Percentiles rank a stretch among this genome's conserved stretches.
These are phyloP conservation scores for Notolepis coatsorum DNA, from an alignment of 2,797 vertebrate genomes.

Conservation along the genomic window DNA sequence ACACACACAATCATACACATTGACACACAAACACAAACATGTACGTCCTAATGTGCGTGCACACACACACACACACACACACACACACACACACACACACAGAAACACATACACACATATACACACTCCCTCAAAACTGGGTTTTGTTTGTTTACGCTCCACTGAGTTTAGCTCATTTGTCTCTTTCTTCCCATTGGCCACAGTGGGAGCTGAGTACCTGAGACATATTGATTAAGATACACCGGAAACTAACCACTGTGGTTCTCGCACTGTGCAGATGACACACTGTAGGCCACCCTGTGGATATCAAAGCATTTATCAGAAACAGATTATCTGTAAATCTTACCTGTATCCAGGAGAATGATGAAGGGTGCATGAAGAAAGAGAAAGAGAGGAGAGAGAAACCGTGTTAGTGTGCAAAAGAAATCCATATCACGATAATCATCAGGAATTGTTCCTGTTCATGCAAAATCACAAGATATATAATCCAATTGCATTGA, in stretches of 20 bases:
- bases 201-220: constrained; percentile 52
- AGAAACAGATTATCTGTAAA: constrained; percentile 30
- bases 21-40: not conserved
- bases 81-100: constrained; percentile 20
- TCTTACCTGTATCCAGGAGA: constrained; percentile 55
- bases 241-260: constrained; percentile 39
- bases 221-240: constrained; percentile 64
- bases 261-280: constrained; percentile 45
- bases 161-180: constrained; percentile 67
- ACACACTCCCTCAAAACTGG: constrained; percentile 54
- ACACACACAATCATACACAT: too few species aligned
- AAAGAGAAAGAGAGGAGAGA: constrained; percentile 3
- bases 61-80: constrained; percentile 22
- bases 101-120: too few species aligned
- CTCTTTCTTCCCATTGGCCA: constrained; percentile 61
- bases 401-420: constrained; percentile 4
- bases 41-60: constrained; percentile 5
- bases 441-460: not conserved
- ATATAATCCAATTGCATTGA: too few species aligned
- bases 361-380: constrained; percentile 30
- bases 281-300: constrained; percentile 25
- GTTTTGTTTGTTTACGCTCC: constrained; percentile 68
- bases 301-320: constrained; percentile 46
- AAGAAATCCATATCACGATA: too few species aligned
- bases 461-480: not conserved